Evolutionary conservation across 2,113 vertebrate genomes (phyloP).

Genomic region (Gyps fulvus): DNA sequence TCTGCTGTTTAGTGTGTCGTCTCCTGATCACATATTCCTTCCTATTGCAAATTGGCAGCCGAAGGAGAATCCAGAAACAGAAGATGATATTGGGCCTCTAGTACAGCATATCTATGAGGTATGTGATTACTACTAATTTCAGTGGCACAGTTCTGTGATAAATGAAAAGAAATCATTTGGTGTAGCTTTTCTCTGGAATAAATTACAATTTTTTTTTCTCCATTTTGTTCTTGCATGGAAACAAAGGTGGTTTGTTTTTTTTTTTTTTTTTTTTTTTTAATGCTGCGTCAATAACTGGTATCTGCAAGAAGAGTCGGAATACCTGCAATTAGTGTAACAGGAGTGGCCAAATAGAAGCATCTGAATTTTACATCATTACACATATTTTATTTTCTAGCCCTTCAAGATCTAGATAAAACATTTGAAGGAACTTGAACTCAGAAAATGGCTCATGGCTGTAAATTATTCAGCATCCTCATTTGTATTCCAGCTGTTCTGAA

Average conservation of each 20-base stretch:
- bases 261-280: background rate
- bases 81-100: constrained; percentile 92
- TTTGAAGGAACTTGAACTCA: background rate
- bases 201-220: background rate
- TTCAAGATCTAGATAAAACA: background rate
- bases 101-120: constrained; percentile 95
- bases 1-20: constrained; percentile 80
- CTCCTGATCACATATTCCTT: constrained; percentile 90
- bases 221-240: background rate
- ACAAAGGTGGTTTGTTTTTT: background rate
- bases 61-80: constrained; percentile 78
- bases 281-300: background rate
- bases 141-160: background rate
- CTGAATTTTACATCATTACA: background rate
- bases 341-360: background rate
- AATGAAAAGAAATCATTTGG: background rate
- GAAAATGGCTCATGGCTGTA: background rate
- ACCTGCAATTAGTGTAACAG: background rate
- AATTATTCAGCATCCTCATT: background rate
- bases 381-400: background rate
- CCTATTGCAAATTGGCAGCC: constrained; percentile 92
- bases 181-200: background rate
- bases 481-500: background rate
- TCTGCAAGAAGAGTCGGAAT: background rate
- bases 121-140: background rate